These are phyloP conservation scores for Drosophila rhopaloa DNA, from an alignment of 1,140 invertebrate genomes.

Conservation along the genomic window DNA sequence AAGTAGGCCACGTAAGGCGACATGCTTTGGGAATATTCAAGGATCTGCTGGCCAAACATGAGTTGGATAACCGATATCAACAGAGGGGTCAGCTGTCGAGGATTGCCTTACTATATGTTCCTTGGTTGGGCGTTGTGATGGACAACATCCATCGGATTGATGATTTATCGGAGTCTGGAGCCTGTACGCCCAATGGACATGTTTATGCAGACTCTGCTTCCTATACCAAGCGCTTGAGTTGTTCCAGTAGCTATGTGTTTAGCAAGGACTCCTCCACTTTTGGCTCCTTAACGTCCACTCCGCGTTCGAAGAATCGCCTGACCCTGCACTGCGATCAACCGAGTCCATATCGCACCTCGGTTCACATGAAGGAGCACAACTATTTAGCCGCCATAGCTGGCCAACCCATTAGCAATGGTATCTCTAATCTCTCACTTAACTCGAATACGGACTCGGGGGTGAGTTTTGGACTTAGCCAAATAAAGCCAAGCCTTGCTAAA, in stretches of 20 bases:
- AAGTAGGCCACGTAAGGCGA: constrained; percentile 92
- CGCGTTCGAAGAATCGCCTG: constrained; percentile 85
- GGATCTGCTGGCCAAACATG: constrained; percentile 96
- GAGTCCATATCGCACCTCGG: constrained; percentile 86
- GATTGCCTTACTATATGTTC: constrained; percentile 95
- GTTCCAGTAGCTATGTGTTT: constrained; percentile 85
- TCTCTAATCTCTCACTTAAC: constrained; percentile 85
- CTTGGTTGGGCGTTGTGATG: constrained; percentile 93
- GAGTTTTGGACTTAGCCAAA: constrained; percentile 13
- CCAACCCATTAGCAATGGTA: constrained; percentile 87
- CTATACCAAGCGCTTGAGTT: constrained; percentile 85
- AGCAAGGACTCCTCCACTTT: constrained; percentile 81
- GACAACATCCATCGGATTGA: constrained; percentile 91
- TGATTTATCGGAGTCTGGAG: constrained; percentile 72
- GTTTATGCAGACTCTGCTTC: constrained; percentile 83
- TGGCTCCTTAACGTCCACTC: constrained; percentile 83
- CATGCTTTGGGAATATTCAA: constrained; percentile 92
- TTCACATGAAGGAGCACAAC: constrained; percentile 89
- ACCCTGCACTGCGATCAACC: constrained; percentile 86
- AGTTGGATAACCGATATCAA: constrained; percentile 95
- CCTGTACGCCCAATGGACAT: constrained; percentile 73
- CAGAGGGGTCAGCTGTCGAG: constrained; percentile 91
- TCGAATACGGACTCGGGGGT: constrained; percentile 81
- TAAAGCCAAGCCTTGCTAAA: not conserved
- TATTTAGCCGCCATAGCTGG: constrained; percentile 92